Evolutionary conservation across 2,888 invertebrate genomes (phyloP).

Genomic region (Andrena marginata): DNA sequence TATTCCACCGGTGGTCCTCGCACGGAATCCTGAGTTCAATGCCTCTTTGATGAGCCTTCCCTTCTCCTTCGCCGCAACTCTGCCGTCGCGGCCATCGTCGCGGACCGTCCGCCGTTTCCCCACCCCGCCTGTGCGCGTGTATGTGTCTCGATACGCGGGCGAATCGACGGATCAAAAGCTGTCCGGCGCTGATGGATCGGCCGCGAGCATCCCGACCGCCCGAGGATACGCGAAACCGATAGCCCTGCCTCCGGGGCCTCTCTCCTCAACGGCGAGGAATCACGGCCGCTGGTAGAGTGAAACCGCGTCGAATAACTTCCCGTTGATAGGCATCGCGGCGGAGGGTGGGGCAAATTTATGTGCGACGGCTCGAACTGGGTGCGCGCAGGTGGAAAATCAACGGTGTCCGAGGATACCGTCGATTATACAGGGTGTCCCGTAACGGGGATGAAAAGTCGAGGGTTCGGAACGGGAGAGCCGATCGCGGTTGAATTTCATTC

Average conservation of each 20-base stretch:
- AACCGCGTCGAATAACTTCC: conserved; percentile 72
- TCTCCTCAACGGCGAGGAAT: conserved; percentile 9
- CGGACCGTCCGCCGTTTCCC: conserved; percentile 58
- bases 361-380: conserved; percentile 37
- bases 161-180: conserved; percentile 38
- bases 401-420: conserved; percentile 34
- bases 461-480: too few species aligned
- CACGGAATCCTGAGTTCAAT: conserved; percentile 78
- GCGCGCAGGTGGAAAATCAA: conserved; percentile 59
- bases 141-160: conserved; percentile 20
- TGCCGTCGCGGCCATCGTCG: conserved; percentile 49
- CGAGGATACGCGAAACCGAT: conserved; percentile 4
- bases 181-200: background rate
- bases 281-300: conserved; percentile 49
- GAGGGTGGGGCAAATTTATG: conserved; percentile 58
- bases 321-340: conserved; percentile 69
- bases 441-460: too few species aligned
- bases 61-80: conserved; percentile 59
- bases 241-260: background rate
- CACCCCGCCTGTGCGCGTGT: background rate
- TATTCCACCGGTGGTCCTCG: conserved; percentile 75
- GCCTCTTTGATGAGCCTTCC: conserved; percentile 77
- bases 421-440: conserved; percentile 19
- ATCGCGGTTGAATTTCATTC: too few species aligned
- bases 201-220: background rate